Conservation (phyloP, 64 coral and sea anemone genomes). For the Exaiptasia diaphana region DNA sequence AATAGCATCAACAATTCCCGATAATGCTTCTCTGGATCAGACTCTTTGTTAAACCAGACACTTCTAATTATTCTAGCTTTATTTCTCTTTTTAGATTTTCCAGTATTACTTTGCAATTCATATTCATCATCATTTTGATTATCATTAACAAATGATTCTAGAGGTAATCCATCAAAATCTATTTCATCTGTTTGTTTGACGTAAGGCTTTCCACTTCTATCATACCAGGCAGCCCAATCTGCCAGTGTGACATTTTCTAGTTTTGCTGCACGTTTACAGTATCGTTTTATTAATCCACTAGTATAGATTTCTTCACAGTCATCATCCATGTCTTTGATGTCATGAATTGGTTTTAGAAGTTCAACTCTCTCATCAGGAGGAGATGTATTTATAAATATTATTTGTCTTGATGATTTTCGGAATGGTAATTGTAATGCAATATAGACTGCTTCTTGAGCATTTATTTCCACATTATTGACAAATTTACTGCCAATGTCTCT, state of each 20-base stretch:
- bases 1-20: constrained; percentile 8
- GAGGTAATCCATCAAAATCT: neutral
- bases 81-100: no score
- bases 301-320: neutral
- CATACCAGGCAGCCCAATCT: constrained; percentile 34
- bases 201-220: constrained; percentile 14
- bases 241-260: constrained; percentile 1
- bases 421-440: no score
- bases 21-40: constrained; percentile 31
- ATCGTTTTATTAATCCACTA: constrained; percentile 2
- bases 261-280: neutral
- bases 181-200: no score
- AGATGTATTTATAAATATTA: neutral
- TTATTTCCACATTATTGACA: neutral
- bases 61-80: no score
- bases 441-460: no score
- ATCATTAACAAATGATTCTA: no score
- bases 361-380: neutral
- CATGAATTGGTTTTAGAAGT: constrained; percentile 5
- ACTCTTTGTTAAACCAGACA: neutral
- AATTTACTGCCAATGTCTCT: constrained; percentile 28
- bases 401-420: neutral
- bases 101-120: neutral
- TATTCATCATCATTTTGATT: no score
- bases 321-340: constrained; percentile 1